Percentiles rank a stretch among this genome's conserved stretches.
These are phyloP conservation scores for Corythaixoides concolor DNA, from an alignment of 2,113 vertebrate genomes.

Conservation along the genomic window DNA sequence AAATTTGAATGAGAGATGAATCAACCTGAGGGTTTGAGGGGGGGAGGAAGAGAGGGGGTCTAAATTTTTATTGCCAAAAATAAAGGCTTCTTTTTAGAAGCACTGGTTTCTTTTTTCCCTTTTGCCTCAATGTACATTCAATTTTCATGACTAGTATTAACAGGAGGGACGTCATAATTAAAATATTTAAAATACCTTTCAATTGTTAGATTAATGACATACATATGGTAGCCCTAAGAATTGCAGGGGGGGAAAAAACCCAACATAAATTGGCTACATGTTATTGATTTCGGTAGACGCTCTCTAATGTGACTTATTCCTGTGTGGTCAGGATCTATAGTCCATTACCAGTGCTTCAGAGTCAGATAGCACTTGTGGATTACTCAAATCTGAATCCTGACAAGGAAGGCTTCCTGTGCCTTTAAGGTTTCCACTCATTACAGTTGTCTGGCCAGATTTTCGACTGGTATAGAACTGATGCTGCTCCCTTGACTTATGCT, in stretches of 20 bases:
- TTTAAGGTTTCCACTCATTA: background rate
- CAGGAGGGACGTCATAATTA: background rate
- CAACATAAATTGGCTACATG: background rate
- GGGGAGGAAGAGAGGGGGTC: background rate
- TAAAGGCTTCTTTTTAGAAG: background rate
- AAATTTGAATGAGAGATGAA: conserved; percentile 64
- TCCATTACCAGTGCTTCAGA: background rate
- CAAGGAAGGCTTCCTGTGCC: background rate
- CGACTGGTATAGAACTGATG: background rate
- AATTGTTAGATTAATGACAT: background rate
- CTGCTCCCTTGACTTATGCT: background rate
- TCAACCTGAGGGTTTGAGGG: conserved; percentile 34
- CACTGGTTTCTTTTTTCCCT: background rate
- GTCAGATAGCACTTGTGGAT: conserved; percentile 16
- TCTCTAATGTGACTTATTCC: background rate
- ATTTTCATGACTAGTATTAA: background rate
- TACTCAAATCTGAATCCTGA: background rate
- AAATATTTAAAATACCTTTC: conserved; percentile 16
- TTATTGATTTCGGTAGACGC: background rate
- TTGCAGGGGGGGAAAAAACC: background rate
- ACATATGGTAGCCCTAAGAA: background rate
- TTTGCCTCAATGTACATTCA: background rate
- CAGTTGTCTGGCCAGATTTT: background rate
- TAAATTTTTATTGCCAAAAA: conserved; percentile 52
- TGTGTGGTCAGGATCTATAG: conserved; percentile 3